Evolutionary conservation across 1,140 invertebrate genomes (phyloP), one percentile per base, ranked within the genome.

Genomic region (Yoshiicerus persimilis): DNA sequence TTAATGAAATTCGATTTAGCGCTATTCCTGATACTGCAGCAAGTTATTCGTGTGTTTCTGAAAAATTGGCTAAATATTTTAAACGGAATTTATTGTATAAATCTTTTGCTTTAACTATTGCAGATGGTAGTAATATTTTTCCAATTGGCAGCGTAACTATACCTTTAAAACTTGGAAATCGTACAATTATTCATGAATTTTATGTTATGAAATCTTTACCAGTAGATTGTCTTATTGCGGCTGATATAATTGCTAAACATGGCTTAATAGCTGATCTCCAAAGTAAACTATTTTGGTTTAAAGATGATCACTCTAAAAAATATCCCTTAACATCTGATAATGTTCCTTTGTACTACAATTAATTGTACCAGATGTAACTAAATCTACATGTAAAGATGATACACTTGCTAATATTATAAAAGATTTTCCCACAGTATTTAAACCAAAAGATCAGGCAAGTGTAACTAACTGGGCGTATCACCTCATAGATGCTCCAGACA

Each of bases 401-500:
- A 9, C 9, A 27, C 13, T 75, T 11, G 10, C 9, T 32, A 10
- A 30, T 2, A 2, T 75, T 32, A 6, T 75, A 32, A 32, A 75
- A 32, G 66, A 88, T 75, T 90, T 86, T 85, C 75, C 84, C n/a
- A 41, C 62, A 3, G 89, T 90, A 10, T 87, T 34, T 34, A 1
- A 70, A 23, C 34, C 47, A 1, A 86, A 89, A 86, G 30, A 66
- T 4, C 10, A 23, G 8, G 6, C 77, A 20, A 88, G 85, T 38
- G n/a, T 36, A 0, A 89, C 89, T 13, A 27, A n/a, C n/a, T 66
- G 83, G 25, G 84, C 75, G 38, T 47, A 86, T n/a, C 90, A 90
- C 30, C 34, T 75, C 20, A 89, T 90, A 75, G 87, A 88, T 20
- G 27, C 38, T 0, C 36, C 86, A 1, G 56, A 62, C 47, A n/a